Percentiles rank a stretch among this genome's conserved stretches.
These are phyloP conservation scores for Diuraphis noxia DNA, from an alignment of 1,140 invertebrate species.

Conservation along the genomic window DNA sequence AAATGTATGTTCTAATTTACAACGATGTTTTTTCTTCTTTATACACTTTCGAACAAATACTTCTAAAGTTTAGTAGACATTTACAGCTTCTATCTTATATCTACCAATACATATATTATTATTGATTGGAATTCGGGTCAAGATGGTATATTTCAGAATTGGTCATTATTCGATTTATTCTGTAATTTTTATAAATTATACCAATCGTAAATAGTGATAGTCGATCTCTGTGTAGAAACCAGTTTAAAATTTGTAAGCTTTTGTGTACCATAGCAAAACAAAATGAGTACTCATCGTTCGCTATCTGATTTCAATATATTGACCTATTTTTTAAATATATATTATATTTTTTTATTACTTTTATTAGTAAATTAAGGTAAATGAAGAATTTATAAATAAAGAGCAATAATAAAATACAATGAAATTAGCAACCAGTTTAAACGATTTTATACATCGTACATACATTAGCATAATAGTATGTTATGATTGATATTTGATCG, in stretches of 20 bases:
- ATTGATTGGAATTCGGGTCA: background rate
- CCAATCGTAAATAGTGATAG: too few species aligned
- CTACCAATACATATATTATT: background rate
- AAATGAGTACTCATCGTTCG: too few species aligned
- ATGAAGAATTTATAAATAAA: background rate
- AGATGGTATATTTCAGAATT: too few species aligned
- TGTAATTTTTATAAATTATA: too few species aligned
- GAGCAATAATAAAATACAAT: background rate
- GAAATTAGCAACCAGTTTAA: background rate
- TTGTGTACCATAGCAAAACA: too few species aligned
- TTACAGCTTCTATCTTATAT: background rate
- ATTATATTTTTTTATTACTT: background rate
- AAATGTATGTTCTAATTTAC: background rate
- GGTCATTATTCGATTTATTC: too few species aligned
- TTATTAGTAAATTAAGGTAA: background rate
- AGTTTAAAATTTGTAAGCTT: too few species aligned
- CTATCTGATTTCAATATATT: too few species aligned
- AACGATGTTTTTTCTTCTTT: background rate
- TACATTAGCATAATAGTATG: background rate
- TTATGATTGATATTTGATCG: background rate
- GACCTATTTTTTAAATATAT: too few species aligned
- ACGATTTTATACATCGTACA: background rate
- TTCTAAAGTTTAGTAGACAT: background rate
- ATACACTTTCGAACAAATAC: background rate
- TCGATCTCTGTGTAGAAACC: too few species aligned